These are phyloP conservation scores for Trematocara caparti DNA, from an alignment of 2,797 vertebrate genomes.

Conservation along the genomic window DNA sequence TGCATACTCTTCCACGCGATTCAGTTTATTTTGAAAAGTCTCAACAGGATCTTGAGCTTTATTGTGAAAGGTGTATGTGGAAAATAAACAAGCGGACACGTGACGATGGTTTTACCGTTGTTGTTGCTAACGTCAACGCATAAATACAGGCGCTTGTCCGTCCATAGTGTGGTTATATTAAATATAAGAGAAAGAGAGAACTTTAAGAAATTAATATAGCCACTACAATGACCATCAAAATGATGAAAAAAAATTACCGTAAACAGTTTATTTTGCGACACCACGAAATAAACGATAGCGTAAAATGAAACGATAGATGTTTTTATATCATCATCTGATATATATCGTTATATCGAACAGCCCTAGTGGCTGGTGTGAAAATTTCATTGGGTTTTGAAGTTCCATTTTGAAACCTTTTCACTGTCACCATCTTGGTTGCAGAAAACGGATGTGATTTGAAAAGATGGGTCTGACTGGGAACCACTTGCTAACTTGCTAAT, in stretches of 20 bases:
- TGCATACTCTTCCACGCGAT: not conserved
- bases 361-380: not conserved
- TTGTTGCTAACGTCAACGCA: not conserved
- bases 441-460: not conserved
- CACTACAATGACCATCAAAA: not conserved
- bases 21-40: not conserved
- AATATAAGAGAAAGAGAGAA: not conserved
- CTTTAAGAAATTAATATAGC: not conserved
- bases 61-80: not conserved
- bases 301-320: not conserved
- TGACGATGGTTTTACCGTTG: not conserved
- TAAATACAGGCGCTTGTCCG: accelerated
- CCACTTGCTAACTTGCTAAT: not conserved
- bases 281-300: not conserved
- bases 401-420: not conserved
- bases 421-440: not conserved
- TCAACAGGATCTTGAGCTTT: not conserved
- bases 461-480: not conserved
- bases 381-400: not conserved
- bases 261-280: too few species aligned
- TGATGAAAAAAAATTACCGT: not conserved
- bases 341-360: not conserved
- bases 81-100: not conserved
- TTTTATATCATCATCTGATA: not conserved
- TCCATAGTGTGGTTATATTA: not conserved